Conservation (phyloP, 2,113 vertebrate species). For the Oxyruncus cristatus region DNA sequence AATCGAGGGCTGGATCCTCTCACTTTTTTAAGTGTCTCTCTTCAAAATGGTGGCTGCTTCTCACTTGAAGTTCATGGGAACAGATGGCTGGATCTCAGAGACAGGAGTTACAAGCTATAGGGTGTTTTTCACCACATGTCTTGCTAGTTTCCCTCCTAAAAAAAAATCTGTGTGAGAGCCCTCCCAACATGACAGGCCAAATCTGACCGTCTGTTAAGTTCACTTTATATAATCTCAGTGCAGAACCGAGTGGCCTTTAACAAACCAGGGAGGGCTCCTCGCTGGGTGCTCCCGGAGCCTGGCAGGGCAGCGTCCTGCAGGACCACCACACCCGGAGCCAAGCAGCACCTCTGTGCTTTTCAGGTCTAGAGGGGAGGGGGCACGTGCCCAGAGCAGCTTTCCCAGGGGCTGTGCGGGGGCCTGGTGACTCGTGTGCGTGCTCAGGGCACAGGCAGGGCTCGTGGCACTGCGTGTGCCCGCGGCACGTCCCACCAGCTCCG, state of each 20-base stretch:
- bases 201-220: slow-evolving; percentile 34
- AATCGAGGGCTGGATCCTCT: not conserved
- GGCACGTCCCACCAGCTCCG: not conserved
- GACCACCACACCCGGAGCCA: not conserved
- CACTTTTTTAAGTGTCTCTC: not conserved
- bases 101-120: slow-evolving; percentile 32
- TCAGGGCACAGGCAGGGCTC: slow-evolving; percentile 6
- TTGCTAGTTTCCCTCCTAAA: slow-evolving; percentile 52
- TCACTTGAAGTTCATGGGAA: slow-evolving; percentile 37
- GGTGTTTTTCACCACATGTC: slow-evolving; percentile 44
- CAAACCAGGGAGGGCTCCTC: not conserved
- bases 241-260: not conserved
- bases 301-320: not conserved
- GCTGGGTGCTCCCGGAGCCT: not conserved
- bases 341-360: not conserved
- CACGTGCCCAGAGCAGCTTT: not conserved
- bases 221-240: slow-evolving; percentile 11
- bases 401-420: not conserved
- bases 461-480: not conserved
- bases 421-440: not conserved
- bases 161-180: not conserved
- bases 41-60: slow-evolving; percentile 36
- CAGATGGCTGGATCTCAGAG: slow-evolving; percentile 47
- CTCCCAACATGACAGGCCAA: slow-evolving; percentile 14
- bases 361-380: not conserved